A percentile compares a stretch with the other conserved stretches of the same genome.
phyloP scores from a whole-genome alignment of 2,113 vertebrate species.

The Nesospiza acunhae region DNA sequence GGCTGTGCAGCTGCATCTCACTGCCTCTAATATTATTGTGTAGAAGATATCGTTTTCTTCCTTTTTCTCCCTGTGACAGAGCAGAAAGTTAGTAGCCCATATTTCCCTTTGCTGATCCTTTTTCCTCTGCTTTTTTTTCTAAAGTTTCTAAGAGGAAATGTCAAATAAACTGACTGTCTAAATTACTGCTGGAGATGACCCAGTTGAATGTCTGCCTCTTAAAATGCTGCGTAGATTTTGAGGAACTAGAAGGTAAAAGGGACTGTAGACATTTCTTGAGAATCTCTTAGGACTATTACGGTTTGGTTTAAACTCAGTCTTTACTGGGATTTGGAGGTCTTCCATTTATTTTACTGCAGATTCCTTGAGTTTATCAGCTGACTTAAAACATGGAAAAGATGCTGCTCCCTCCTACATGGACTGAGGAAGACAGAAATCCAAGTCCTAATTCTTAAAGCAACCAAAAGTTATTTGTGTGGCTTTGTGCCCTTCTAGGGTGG shows the following conservation, averaged over 20 bases:
- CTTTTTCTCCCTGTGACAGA: background rate
- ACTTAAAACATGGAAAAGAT: background rate
- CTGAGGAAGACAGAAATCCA: background rate
- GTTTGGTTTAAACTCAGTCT: background rate
- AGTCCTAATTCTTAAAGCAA: background rate
- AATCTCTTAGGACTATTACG: background rate
- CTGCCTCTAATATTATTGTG: background rate
- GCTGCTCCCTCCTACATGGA: rapidly evolving
- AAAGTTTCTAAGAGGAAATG: background rate
- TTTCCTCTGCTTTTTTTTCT: background rate
- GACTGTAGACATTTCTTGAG: background rate
- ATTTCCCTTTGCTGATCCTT: background rate
- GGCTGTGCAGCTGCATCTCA: background rate
- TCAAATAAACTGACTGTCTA: background rate
- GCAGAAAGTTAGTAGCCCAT: background rate
- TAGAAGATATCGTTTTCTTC: background rate
- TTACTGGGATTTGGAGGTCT: background rate
- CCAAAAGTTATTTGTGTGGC: background rate
- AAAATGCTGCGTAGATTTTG: background rate
- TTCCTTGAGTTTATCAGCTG: background rate
- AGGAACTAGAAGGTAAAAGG: background rate
- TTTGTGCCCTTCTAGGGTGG: background rate
- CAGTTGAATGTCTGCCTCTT: background rate
- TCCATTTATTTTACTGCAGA: background rate
- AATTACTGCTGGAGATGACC: background rate